Conservation (phyloP, 2,113 vertebrate genomes). For the Peromyscus californicus region DNA sequence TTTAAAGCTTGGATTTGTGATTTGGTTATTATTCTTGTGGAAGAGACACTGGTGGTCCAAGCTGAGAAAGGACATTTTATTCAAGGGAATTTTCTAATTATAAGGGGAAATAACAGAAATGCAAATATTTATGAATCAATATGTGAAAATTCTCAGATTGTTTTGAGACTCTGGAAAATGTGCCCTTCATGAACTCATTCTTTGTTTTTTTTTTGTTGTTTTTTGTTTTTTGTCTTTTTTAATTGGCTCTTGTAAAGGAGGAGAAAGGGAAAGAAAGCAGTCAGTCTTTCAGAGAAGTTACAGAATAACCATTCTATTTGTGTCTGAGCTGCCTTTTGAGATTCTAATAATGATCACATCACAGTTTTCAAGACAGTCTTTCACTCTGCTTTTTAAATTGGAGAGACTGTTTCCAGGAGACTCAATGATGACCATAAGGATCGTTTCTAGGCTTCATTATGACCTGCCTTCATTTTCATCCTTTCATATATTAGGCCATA, state of each 20-base stretch:
- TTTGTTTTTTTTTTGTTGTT: background rate
- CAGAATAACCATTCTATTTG: constrained; percentile 69
- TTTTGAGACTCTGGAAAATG: constrained; percentile 49
- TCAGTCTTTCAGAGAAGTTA: constrained; percentile 53
- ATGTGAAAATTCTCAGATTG: constrained; percentile 32
- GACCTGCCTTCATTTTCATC: constrained; percentile 47
- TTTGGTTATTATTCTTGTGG: background rate
- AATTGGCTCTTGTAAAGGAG: constrained; percentile 58
- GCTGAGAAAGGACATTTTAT: background rate
- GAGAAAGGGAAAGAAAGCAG: background rate
- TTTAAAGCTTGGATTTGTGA: background rate
- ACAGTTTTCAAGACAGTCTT: constrained; percentile 74
- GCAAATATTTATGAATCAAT: constrained; percentile 34
- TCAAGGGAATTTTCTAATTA: constrained; percentile 46
- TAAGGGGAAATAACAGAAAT: constrained; percentile 39
- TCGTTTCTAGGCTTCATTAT: constrained; percentile 53
- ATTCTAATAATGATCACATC: constrained; percentile 54
- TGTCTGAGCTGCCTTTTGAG: constrained; percentile 67
- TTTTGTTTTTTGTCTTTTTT: background rate
- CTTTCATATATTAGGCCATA: constrained; percentile 59
- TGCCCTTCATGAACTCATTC: constrained; percentile 13
- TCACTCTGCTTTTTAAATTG: constrained; percentile 77
- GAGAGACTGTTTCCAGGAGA: constrained; percentile 58
- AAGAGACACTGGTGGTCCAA: background rate
- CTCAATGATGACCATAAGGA: constrained; percentile 72